Percentiles rank a stretch among this genome's conserved stretches.
phyloP scores from a whole-genome alignment of 2,797 vertebrate genomes.

The Tachyglossus aculeatus region DNA sequence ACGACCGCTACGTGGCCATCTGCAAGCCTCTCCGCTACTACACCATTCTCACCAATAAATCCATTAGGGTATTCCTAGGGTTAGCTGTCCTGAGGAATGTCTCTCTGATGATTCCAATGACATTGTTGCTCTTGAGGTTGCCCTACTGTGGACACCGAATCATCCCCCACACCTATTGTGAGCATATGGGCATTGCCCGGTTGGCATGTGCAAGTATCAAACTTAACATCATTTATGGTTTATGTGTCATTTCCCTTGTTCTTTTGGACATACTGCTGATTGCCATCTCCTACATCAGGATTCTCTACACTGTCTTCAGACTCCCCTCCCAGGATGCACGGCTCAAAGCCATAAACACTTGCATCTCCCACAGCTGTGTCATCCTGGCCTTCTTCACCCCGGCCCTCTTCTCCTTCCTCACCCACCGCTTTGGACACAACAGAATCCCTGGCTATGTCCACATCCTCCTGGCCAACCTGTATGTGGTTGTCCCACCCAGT shows the following conservation, averaged over 20 bases:
- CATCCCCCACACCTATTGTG: conserved; percentile 51
- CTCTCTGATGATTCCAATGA: conserved; percentile 6
- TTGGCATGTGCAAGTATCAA: conserved; percentile 35
- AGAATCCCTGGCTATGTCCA: conserved; percentile 32
- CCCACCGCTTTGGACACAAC: conserved; percentile 34
- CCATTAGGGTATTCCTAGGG: conserved; percentile 9
- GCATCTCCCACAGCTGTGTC: conserved; percentile 46
- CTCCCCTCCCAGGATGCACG: conserved; percentile 23
- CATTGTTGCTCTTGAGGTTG: conserved; percentile 25
- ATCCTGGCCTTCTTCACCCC: conserved; percentile 47
- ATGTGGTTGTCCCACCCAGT: conserved; percentile 64
- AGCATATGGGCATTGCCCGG: conserved; percentile 42
- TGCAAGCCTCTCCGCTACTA: conserved; percentile 68
- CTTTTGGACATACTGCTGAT: conserved; percentile 42
- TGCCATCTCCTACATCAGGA: conserved; percentile 26
- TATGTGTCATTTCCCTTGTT: conserved; percentile 27
- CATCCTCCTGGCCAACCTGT: conserved; percentile 41
- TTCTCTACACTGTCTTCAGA: conserved; percentile 34
- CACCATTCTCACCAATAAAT: conserved; percentile 56
- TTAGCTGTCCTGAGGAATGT: conserved; percentile 31
- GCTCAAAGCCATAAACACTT: conserved; percentile 48
- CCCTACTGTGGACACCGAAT: conserved; percentile 31
- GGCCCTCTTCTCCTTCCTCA: conserved; percentile 50
- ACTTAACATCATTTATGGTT: conserved; percentile 28
- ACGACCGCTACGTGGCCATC: conserved; percentile 72